Evolutionary conservation across 2,888 invertebrate species (phyloP), one percentile per base, ranked within the genome.

Genomic region (Scrobipalpa costella): DNA sequence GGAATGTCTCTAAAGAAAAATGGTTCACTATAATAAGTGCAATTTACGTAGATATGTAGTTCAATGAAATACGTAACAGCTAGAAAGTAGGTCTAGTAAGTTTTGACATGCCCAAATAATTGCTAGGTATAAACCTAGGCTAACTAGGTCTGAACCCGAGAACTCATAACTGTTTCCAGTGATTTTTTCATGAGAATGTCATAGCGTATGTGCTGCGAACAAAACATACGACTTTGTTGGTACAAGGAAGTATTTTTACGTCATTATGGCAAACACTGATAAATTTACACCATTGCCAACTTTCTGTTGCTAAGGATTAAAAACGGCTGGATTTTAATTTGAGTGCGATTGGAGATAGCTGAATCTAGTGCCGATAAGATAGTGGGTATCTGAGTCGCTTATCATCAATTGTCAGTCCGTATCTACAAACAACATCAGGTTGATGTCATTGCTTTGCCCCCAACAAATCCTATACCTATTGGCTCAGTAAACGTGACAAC

Each of bases 401-500:
- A 44, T 44, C 44, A 44, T 5, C 0, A 44, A 13, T 40, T 27
- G 11, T 52, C 50, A 27, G 11, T 11, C 50, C 11, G 21, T 52
- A 52, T 52, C 50, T 52, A 19, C 19, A 2, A 52, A 21, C 5
- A 21, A 21, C 21, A 52, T 21, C 50, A 50, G 21, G 50, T 52
- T 27, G 50, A 52, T 21, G 50, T 52, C 50, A 21, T 27, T 13
- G 21, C 50, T 52, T 52, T 52, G 50, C 50, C 50, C 50, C 50
- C 50, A 21, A 21, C 19, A 21, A 52, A 21, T 13, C 6, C 21
- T 21, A 27, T 27, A 52, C 21, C 50, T 13, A 52, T 52, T 52
- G 50, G 21, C 21, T 19, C 50, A 21, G 50, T 21, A 13, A 21
- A 52, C 50, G 21, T 21, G 50, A 21, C 21, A 13, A 11, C 13